Percentiles rank a stretch among this genome's conserved stretches.
These are phyloP conservation scores for Etheostoma cragini DNA, from an alignment of 2,113 vertebrate species.

Conservation along the genomic window DNA sequence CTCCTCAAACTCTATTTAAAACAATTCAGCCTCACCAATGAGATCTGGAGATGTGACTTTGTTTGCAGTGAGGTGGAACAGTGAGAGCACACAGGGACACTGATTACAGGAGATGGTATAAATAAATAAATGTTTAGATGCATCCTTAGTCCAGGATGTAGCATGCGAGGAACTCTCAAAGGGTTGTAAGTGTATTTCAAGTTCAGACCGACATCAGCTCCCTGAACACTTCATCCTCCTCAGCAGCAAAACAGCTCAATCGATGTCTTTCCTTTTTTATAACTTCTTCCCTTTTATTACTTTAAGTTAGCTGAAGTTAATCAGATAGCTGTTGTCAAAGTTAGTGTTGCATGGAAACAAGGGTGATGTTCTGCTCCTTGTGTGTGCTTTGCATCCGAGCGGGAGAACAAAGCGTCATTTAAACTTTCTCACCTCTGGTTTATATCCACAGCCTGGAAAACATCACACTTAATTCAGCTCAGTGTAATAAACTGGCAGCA, in stretches of 20 bases:
- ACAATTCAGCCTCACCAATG: not conserved
- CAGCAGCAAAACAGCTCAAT: not conserved
- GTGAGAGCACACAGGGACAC: slow-evolving; percentile 8
- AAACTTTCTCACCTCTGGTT: slow-evolving; percentile 51
- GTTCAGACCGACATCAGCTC: not conserved
- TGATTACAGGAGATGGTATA: slow-evolving; percentile 4
- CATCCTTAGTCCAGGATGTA: slow-evolving; percentile 18
- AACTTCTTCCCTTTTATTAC: slow-evolving; percentile 12
- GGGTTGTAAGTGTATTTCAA: not conserved
- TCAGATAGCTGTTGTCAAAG: slow-evolving; percentile 29
- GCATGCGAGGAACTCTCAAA: slow-evolving; percentile 21
- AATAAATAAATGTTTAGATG: slow-evolving; percentile 52
- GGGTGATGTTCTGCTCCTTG: slow-evolving; percentile 3
- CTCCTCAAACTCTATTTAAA: not conserved
- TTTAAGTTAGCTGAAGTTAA: slow-evolving; percentile 18
- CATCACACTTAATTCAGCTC: slow-evolving; percentile 45
- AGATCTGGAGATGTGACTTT: not conserved
- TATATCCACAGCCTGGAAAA: slow-evolving; percentile 50
- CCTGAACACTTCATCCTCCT: not conserved
- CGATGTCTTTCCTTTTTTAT: slow-evolving; percentile 1
- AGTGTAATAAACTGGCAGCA: slow-evolving; percentile 44
- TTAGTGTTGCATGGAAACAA: not conserved
- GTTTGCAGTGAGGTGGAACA: slow-evolving; percentile 6
- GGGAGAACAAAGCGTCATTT: slow-evolving; percentile 49
- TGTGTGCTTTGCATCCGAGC: slow-evolving; percentile 15